A percentile compares a stretch with the other conserved stretches of the same genome.
Evolutionary conservation across 2,797 vertebrate species (phyloP).

Genomic region (Gymnothorax javanicus): DNA sequence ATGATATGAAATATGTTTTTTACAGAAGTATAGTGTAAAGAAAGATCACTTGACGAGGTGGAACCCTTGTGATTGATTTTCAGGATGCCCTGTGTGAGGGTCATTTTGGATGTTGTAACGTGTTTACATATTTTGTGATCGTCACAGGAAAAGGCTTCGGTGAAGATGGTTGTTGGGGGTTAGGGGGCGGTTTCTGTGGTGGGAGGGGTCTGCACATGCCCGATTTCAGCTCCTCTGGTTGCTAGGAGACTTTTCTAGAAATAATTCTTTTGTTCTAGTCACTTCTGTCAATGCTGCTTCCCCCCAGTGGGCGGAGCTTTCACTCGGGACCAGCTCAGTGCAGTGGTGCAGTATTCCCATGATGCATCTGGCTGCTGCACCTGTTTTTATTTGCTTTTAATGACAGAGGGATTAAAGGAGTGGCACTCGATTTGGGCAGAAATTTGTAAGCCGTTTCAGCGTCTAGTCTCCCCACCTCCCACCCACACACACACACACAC

Average conservation of each 20-base stretch:
- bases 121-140: neutral
- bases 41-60: neutral
- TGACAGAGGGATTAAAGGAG: neutral
- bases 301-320: neutral
- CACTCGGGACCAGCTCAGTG: neutral
- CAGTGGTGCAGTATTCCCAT: neutral
- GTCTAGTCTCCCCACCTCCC: neutral
- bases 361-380: neutral
- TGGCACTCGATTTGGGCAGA: neutral
- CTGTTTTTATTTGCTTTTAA: neutral
- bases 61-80: neutral
- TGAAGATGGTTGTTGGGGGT: neutral
- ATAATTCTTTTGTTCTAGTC: constrained; percentile 18
- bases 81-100: neutral
- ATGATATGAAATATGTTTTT: neutral
- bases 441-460: neutral
- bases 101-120: neutral
- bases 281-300: constrained; percentile 1
- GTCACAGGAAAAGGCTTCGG: neutral
- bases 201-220: neutral
- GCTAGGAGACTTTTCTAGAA: constrained; percentile 22
- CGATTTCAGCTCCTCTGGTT: constrained; percentile 17
- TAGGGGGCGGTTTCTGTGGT: neutral
- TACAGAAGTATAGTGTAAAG: neutral
- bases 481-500: too few species aligned